Percentiles rank a stretch among this genome's conserved stretches.
These are phyloP conservation scores for Archaeoteleia sp. DNA, from an alignment of 2,888 invertebrate genomes.

Conservation along the genomic window DNA sequence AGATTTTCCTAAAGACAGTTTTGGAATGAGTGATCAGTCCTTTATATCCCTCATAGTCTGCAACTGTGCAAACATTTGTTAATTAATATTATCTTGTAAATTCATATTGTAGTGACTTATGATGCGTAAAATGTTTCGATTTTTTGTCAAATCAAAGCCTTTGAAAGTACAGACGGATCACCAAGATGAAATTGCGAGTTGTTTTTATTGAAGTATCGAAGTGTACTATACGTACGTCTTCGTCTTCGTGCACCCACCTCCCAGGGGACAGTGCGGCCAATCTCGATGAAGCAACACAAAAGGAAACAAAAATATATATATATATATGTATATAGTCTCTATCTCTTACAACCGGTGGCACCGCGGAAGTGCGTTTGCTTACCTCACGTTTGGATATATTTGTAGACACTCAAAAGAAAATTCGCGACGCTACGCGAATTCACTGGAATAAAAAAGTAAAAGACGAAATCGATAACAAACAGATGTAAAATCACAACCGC, in stretches of 20 bases:
- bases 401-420: conserved; percentile 63
- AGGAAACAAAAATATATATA: conserved; percentile 42
- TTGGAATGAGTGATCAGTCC: too few relatives aligned
- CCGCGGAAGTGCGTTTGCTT: conserved; percentile 64
- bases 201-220: conserved; percentile 43
- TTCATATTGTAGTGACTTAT: too few relatives aligned
- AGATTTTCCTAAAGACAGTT: too few relatives aligned
- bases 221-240: conserved; percentile 35
- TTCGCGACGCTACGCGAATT: conserved; percentile 25
- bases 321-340: conserved; percentile 20
- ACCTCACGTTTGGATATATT: conserved; percentile 65
- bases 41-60: too few relatives aligned
- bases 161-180: conserved; percentile 34
- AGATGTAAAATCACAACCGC: conserved; percentile 43
- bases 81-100: too few relatives aligned
- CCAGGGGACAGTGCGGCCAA: conserved; percentile 51
- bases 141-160: conserved; percentile 34
- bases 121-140: conserved; percentile 22
- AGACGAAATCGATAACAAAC: conserved; percentile 44
- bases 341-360: conserved; percentile 51
- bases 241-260: conserved; percentile 34
- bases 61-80: too few relatives aligned
- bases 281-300: conserved; percentile 55
- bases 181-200: conserved; percentile 36
- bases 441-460: not conserved